Evolutionary conservation across 1,140 invertebrate species (phyloP), one percentile per base, ranked within the genome.

Genomic region (Bombus affinis): DNA sequence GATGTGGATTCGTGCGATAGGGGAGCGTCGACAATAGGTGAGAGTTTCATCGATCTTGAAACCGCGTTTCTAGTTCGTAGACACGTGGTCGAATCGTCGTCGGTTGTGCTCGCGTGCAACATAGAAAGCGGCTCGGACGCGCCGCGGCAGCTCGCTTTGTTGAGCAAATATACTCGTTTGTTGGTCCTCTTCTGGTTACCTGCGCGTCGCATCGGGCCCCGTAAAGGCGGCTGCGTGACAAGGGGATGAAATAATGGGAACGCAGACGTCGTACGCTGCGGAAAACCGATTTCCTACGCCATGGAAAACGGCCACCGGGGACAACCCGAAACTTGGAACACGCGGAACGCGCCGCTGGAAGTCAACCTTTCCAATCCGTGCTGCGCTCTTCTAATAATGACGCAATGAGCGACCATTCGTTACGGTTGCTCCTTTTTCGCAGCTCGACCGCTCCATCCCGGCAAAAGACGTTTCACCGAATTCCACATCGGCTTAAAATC

Each of bases 141-240:
- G 47, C 0, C 47, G 47, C 47, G 47, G 47, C 47, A 53, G 74
- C 47, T 35, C 39, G 75, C 65, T 85, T 92, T 93, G 90, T 92
- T 92, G 88, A 91, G 79, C 76, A 92, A 93, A 93, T 92, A 93
- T 72, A 35, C 81, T 83, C 65, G 88, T 93, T 92, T 92, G 91
- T 92, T 93, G 89, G 87, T 87, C 88, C 88, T 91, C 78, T 90
- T 44, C 68, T 28, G 66, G 75, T 89, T 74, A 80, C 85, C 85
- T 88, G 79, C 68, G 12, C 57, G 59, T 53, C 53, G 42, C 35
- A 12, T 62, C 25, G 70, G 37, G 8, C 32, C 35, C 62, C 32
- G 25, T 75, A 59, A 81, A 68, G 57, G 68, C 62, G 68, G 37
- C 72, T 81, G 57, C 53, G 57, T 72, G 85, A 84, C 70, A 70